Percentiles rank a stretch among this genome's conserved stretches.
phyloP scores from a whole-genome alignment of 2,113 vertebrate genomes.

The Cebus imitator region DNA sequence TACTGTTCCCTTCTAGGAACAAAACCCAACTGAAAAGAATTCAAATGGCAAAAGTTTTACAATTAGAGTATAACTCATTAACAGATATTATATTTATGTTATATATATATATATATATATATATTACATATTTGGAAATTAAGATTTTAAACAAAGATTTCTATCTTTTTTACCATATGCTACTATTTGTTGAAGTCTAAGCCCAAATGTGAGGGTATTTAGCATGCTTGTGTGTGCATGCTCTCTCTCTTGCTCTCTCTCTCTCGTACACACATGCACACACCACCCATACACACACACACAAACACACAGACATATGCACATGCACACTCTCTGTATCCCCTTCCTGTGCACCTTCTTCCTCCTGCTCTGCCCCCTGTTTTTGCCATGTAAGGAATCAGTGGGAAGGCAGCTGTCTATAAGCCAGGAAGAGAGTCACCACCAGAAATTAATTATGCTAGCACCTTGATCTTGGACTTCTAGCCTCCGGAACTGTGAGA shows the following conservation, averaged over 20 bases:
- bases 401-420: background rate
- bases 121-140: background rate
- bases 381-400: background rate
- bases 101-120: too few species aligned
- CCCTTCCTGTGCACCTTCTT: background rate
- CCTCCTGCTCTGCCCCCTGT: background rate
- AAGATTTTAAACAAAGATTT: slow-evolving; percentile 50
- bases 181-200: background rate
- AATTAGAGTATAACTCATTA: slow-evolving; percentile 14
- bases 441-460: background rate
- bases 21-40: background rate
- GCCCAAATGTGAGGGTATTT: background rate
- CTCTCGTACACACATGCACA: too few species aligned
- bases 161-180: background rate
- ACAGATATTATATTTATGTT: background rate
- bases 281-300: too few species aligned
- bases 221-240: background rate
- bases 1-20: background rate
- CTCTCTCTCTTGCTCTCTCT: background rate
- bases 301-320: too few species aligned
- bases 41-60: slow-evolving; percentile 8
- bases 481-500: background rate
- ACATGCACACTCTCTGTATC: background rate
- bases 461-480: background rate
- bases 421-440: background rate